phyloP scores from a whole-genome alignment of 2,113 vertebrate species.

The Pelusios castaneus region DNA sequence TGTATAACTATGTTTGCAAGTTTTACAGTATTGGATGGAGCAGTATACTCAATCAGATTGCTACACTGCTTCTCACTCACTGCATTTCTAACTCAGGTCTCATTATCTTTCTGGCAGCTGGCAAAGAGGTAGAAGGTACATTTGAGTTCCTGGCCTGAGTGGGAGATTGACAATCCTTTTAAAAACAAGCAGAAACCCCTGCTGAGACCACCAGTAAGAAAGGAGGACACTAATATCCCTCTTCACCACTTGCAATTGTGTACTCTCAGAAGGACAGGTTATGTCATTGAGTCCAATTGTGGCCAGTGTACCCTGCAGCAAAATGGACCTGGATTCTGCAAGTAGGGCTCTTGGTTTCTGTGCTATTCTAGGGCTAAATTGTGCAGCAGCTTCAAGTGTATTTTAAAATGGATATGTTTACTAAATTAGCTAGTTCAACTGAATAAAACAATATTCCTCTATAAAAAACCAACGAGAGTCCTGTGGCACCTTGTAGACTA shows the following conservation, averaged over 20 bases:
- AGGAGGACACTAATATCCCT: not conserved
- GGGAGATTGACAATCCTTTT: not conserved
- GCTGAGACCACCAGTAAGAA: not conserved
- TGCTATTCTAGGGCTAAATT: not conserved
- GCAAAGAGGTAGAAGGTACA: not conserved
- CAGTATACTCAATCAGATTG: slow-evolving; percentile 36
- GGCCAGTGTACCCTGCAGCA: not conserved
- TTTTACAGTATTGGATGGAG: slow-evolving; percentile 11
- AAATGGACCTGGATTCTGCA: not conserved
- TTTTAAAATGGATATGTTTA: not conserved
- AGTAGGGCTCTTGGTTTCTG: not conserved
- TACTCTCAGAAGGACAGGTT: not conserved
- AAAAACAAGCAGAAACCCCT: not conserved
- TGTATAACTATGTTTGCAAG: slow-evolving; percentile 55
- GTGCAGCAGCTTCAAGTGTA: not conserved
- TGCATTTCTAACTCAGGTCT: slow-evolving; percentile 34
- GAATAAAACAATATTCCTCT: not conserved
- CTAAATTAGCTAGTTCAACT: not conserved
- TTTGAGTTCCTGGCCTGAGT: not conserved
- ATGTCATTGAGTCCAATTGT: not conserved
- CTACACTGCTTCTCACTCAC: slow-evolving; percentile 49
- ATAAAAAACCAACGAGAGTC: too few relatives aligned
- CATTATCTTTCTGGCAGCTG: slow-evolving; percentile 42
- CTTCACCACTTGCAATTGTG: not conserved
- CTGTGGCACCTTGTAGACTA: too few relatives aligned